These are phyloP conservation scores for Rhegmatorhina hoffmannsi DNA, from an alignment of 2,113 vertebrate species.

Conservation along the genomic window DNA sequence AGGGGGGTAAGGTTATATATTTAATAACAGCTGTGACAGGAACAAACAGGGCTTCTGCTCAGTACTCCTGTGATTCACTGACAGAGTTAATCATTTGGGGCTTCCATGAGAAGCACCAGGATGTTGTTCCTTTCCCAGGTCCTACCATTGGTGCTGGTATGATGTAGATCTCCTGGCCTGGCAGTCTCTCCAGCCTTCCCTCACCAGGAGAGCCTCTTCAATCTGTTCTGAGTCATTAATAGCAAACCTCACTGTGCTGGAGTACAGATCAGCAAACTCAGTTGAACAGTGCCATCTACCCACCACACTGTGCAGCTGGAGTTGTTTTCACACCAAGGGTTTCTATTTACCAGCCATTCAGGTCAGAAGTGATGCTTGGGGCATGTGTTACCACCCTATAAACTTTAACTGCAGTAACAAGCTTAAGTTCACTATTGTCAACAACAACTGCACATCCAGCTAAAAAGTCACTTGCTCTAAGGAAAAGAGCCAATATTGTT, in stretches of 20 bases:
- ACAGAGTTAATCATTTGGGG: background rate
- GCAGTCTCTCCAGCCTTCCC: background rate
- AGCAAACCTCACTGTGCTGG: background rate
- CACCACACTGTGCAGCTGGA: background rate
- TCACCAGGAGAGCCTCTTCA: background rate
- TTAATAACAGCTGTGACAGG: background rate
- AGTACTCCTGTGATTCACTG: background rate
- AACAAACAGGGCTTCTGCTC: background rate
- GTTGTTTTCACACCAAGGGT: background rate
- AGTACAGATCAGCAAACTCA: background rate
- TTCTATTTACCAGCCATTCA: background rate
- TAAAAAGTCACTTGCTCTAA: background rate
- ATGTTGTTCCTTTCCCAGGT: background rate
- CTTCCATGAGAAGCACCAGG: background rate
- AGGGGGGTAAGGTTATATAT: fast-evolving
- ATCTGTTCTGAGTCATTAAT: background rate
- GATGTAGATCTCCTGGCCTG: background rate
- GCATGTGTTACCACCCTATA: fast-evolving
- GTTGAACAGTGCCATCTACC: conserved; percentile 57
- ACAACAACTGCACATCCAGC: background rate
- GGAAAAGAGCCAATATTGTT: background rate
- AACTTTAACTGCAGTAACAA: fast-evolving
- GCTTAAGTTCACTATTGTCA: background rate
- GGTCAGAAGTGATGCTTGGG: background rate
- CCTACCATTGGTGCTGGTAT: background rate